Percentiles rank a stretch among this genome's conserved stretches.
Conservation (phyloP, 2,888 invertebrate species). For the Melanostoma mellinum region DNA sequence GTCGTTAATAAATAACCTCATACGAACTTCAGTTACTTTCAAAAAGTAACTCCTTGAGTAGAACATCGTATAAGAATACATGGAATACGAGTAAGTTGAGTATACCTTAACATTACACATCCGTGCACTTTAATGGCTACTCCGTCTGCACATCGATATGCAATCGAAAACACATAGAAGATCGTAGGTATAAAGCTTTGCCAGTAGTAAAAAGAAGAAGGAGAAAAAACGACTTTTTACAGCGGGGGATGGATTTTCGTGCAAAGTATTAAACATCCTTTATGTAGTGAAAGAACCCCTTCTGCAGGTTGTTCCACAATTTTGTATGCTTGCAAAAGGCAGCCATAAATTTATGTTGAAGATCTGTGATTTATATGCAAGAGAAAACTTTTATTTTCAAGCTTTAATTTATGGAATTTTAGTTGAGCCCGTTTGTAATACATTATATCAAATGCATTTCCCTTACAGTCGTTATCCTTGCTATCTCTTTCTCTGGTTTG, state of each 20-base stretch:
- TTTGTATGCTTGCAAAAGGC: slow-evolving; percentile 75
- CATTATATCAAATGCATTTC: too few relatives aligned
- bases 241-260: slow-evolving; percentile 52
- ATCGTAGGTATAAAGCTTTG: slow-evolving; percentile 42
- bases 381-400: slow-evolving; percentile 78
- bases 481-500: too few relatives aligned
- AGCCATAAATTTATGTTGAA: slow-evolving; percentile 82
- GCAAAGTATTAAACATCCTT: slow-evolving; percentile 5
- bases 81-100: not conserved
- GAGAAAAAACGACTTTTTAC: slow-evolving; percentile 51
- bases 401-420: slow-evolving; percentile 71
- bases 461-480: too few relatives aligned
- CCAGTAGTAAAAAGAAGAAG: too few relatives aligned
- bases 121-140: slow-evolving; percentile 32
- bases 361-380: slow-evolving; percentile 80
- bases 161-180: slow-evolving; percentile 56
- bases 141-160: slow-evolving; percentile 62
- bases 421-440: slow-evolving; percentile 19
- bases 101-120: slow-evolving; percentile 6
- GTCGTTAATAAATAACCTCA: slow-evolving; percentile 64
- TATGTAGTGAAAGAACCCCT: slow-evolving; percentile 45
- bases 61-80: not conserved
- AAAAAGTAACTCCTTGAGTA: slow-evolving; percentile 44
- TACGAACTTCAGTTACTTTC: slow-evolving; percentile 51
- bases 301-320: slow-evolving; percentile 17